A percentile compares a stretch with the other conserved stretches of the same genome.
Evolutionary conservation across 2,797 vertebrate genomes (phyloP).

Genomic region (Morus bassanus): DNA sequence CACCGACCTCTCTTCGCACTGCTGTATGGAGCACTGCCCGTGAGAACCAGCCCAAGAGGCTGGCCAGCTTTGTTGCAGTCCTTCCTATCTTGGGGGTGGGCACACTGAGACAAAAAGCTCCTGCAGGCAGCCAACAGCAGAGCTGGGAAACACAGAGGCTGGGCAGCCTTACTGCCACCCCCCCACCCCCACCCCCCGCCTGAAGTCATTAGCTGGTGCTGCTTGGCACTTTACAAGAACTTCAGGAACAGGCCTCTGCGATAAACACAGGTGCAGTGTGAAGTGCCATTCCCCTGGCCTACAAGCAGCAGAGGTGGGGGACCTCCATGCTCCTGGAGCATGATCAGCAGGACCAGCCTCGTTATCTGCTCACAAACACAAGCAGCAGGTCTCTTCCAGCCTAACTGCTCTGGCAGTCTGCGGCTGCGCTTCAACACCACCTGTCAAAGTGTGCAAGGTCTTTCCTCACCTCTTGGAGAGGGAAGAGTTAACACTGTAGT

Average conservation of each 20-base stretch:
- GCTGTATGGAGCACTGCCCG: not conserved
- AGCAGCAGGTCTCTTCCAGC: not conserved
- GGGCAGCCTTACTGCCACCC: not conserved
- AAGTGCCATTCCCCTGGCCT: not conserved
- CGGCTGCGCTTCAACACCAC: accelerated
- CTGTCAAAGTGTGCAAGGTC: not conserved
- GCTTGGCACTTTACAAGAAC: not conserved
- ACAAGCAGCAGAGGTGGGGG: not conserved
- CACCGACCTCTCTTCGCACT: accelerated
- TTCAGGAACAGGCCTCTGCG: not conserved
- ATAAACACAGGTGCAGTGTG: not conserved
- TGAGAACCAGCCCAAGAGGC: accelerated
- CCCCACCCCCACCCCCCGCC: not conserved
- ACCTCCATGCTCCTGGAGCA: not conserved
- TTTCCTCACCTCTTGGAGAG: not conserved
- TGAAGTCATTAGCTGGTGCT: not conserved
- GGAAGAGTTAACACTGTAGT: not conserved
- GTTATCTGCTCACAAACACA: not conserved
- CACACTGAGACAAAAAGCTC: accelerated
- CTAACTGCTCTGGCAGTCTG: not conserved
- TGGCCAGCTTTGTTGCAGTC: not conserved
- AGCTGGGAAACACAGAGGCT: not conserved
- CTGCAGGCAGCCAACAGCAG: not conserved
- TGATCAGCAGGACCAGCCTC: not conserved
- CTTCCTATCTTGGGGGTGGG: not conserved